Conservation (phyloP, 2,113 vertebrate genomes). For the Rhinolophus sinicus region DNA sequence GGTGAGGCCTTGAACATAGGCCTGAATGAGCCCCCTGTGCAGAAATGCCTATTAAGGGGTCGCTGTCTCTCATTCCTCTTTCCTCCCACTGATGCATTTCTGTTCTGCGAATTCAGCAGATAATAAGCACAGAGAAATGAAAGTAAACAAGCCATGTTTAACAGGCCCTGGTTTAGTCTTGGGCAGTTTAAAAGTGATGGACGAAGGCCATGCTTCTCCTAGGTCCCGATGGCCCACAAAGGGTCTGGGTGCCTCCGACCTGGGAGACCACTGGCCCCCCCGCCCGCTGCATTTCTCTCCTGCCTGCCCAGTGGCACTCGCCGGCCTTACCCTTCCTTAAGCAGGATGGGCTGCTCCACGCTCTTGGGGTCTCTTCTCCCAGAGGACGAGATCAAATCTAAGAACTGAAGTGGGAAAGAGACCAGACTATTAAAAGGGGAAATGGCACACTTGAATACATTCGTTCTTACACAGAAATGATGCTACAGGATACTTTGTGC, state of each 20-base stretch:
- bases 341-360: slow-evolving; percentile 96
- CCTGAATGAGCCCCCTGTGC: not conserved
- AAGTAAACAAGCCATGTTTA: fast-evolving
- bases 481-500: fast-evolving
- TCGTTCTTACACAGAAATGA: fast-evolving
- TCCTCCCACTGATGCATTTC: not conserved
- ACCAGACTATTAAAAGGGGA: not conserved
- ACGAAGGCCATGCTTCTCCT: not conserved
- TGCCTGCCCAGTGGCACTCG: fast-evolving
- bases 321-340: slow-evolving; percentile 96
- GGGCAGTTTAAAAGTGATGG: not conserved
- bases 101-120: not conserved
- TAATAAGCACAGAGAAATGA: not conserved
- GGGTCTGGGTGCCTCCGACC: not conserved
- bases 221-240: not conserved
- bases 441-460: fast-evolving
- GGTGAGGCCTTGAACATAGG: not conserved
- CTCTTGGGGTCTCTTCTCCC: slow-evolving; percentile 97
- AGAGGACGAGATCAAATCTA: slow-evolving; percentile 98
- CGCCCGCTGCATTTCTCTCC: not conserved
- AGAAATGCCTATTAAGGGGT: not conserved
- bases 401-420: slow-evolving; percentile 88
- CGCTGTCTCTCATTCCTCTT: too few relatives aligned
- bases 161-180: not conserved
- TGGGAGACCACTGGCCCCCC: not conserved